Evolutionary conservation across 2,888 invertebrate species (phyloP), one percentile per base, ranked within the genome.

Genomic region (Pammene fasciana): DNA sequence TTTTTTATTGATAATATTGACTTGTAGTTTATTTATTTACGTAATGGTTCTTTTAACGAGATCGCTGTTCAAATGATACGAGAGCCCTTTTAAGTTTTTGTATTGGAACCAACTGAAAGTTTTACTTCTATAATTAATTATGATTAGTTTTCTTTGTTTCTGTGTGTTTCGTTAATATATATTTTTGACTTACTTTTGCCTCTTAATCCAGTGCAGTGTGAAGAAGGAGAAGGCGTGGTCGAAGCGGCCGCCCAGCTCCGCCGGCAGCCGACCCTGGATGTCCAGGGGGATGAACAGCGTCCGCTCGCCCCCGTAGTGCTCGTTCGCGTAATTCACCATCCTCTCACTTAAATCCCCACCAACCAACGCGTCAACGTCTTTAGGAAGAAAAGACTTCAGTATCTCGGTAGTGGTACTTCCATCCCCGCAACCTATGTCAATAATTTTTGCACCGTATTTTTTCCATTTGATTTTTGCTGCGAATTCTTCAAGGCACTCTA

Each of bases 391-490:
- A 0, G 94, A 94, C 65, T 94, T 83, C 67, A 96, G 84, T 34
- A 94, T 84, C 34, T 94, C 93, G 70, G 93, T 88, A 0, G 94
- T 94, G 11, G 95, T 95, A 76, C 94, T 94, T 0, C 96, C 96
- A 46, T 95, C 95, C 0, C 96, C 97, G 72, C 95, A 95, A 0
- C 97, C 97, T 48, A 97, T 93, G 77, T 97, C 97, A 68, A 95
- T 77, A 2, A 95, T 82, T n/a, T 85, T 84, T 62, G 87, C 85
- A 0, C 89, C 91, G 61, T 88, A 87, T 13, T 83, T 76, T 64
- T 89, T 89, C 95, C 95, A 95, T 71, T 93, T 88, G 41, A 96
- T 86, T 75, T 92, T 86, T 9, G 87, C 84, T 7, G 93, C 85
- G 80, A 94, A 96, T 78, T 95, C 94, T 45, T 95, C 93, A 59